Evolutionary conservation across 2,797 vertebrate species (phyloP).

Genomic region (Allobates femoralis): DNA sequence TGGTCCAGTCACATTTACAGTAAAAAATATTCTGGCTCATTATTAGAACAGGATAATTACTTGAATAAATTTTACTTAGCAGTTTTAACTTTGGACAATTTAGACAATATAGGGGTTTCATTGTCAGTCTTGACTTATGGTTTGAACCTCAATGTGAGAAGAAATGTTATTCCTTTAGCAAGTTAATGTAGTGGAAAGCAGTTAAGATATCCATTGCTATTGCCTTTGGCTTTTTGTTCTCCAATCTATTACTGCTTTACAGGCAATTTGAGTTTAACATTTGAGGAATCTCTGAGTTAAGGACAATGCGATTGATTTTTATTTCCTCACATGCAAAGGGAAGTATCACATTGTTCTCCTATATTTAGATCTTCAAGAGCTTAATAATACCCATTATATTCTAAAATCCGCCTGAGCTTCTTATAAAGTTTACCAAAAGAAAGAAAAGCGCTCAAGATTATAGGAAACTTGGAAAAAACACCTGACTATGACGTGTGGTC

Average conservation of each 20-base stretch:
- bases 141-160: constrained; percentile 26
- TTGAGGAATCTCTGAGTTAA: constrained; percentile 43
- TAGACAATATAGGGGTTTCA: not conserved
- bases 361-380: not conserved
- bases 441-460: not conserved
- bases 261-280: constrained; percentile 35
- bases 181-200: constrained; percentile 54
- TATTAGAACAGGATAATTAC: too few relatives aligned
- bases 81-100: not conserved
- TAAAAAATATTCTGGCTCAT: too few relatives aligned
- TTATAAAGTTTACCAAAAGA: not conserved
- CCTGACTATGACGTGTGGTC: not conserved
- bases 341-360: not conserved
- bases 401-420: not conserved
- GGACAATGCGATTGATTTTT: constrained; percentile 31
- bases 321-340: not conserved
- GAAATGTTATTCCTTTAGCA: constrained; percentile 15
- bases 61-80: not conserved
- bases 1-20: too few relatives aligned
- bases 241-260: constrained; percentile 43
- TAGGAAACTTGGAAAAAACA: not conserved
- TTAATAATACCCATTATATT: not conserved
- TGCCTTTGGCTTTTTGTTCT: constrained; percentile 54
- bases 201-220: constrained; percentile 50
- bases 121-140: constrained; percentile 1